A percentile compares a stretch with the other conserved stretches of the same genome.
These are phyloP conservation scores for Odontocolon sp. DNA, from an alignment of 2,888 invertebrate genomes.

Conservation along the genomic window DNA sequence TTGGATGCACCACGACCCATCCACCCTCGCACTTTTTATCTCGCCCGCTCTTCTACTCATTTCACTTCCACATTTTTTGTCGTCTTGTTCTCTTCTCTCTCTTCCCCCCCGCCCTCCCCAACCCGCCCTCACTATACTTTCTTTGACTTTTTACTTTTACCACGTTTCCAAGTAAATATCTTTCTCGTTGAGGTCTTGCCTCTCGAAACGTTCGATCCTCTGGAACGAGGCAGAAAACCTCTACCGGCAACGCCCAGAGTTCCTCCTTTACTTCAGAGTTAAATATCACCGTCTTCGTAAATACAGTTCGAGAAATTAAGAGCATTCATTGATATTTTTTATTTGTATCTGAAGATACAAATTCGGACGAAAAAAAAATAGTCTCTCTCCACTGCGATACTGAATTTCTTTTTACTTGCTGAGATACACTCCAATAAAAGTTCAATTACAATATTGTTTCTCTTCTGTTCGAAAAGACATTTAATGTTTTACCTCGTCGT, in stretches of 20 bases:
- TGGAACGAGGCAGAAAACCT: conserved; percentile 5
- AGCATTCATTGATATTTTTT: background rate
- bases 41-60: conserved; percentile 13
- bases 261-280: too few species aligned
- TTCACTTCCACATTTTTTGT: background rate
- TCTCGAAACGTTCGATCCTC: background rate
- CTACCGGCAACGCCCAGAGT: background rate
- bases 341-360: too few species aligned
- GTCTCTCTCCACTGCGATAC: too few species aligned
- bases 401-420: too few species aligned
- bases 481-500: too few species aligned
- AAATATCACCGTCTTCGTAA: background rate
- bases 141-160: conserved; percentile 46
- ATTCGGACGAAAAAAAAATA: too few species aligned
- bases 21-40: conserved; percentile 33
- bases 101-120: background rate
- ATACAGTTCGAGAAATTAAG: background rate
- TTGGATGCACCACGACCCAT: background rate
- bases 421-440: too few species aligned
- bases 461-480: too few species aligned
- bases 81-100: background rate
- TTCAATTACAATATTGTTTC: too few species aligned
- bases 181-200: conserved; percentile 31
- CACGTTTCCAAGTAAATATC: conserved; percentile 45
- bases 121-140: background rate